These are phyloP conservation scores for Perithous albicinctus DNA, from an alignment of 2,888 invertebrate genomes.

Conservation along the genomic window DNA sequence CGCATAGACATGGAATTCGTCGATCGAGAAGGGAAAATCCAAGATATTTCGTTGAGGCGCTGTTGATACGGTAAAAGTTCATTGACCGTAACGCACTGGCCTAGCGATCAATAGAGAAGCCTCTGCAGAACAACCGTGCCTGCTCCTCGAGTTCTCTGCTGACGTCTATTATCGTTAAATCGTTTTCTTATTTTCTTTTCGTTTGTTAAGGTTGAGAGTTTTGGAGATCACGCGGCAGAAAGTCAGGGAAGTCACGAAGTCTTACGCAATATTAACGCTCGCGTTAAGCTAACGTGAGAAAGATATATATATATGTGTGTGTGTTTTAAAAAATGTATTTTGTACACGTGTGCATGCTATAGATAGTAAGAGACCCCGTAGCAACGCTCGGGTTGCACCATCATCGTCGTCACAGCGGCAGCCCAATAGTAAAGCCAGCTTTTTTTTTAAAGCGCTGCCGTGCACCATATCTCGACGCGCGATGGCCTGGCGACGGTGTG, in stretches of 20 bases:
- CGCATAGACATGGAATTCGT: neutral
- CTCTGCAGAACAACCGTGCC: constrained; percentile 5
- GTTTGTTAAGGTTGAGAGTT: too few relatives aligned
- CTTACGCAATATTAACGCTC: constrained; percentile 24
- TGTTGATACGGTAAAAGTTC: constrained; percentile 10
- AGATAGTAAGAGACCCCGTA: constrained; percentile 34
- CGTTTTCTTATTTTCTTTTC: neutral
- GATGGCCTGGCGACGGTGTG: constrained; percentile 49
- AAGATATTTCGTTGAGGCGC: constrained; percentile 7
- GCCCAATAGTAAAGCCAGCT: too few relatives aligned
- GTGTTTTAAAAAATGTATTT: too few relatives aligned
- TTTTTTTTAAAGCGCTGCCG: constrained; percentile 16
- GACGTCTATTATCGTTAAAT: neutral
- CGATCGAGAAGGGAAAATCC: neutral
- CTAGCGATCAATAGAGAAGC: constrained; percentile 21
- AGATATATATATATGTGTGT: constrained; percentile 8
- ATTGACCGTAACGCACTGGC: constrained; percentile 13
- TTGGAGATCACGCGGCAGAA: neutral
- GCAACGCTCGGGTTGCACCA: constrained; percentile 30
- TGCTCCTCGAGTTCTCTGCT: neutral
- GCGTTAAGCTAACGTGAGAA: constrained; percentile 9
- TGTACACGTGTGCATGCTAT: constrained; percentile 29
- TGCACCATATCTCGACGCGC: constrained; percentile 28
- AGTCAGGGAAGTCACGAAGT: constrained; percentile 7
- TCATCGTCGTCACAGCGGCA: constrained; percentile 3